phyloP scores from a whole-genome alignment of 2,888 invertebrate genomes.

The Polyommatus icarus region DNA sequence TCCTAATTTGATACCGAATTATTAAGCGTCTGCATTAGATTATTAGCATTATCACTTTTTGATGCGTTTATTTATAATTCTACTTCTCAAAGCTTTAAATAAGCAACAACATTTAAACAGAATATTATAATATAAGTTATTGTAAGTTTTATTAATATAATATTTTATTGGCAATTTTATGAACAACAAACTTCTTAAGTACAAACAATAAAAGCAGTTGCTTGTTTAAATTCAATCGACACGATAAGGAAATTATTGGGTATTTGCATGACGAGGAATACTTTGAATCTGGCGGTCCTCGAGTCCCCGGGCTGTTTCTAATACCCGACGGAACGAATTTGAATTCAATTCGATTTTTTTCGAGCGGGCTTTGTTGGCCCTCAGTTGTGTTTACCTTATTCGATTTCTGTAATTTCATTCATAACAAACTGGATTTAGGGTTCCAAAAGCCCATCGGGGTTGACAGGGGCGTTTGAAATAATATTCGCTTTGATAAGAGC shows the following conservation, averaged over 20 bases:
- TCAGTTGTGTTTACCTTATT: conserved; percentile 80
- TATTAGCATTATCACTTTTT: neutral
- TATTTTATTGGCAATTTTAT: neutral
- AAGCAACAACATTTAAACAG: too few relatives aligned
- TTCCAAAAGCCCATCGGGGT: conserved; percentile 76
- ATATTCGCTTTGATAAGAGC: conserved; percentile 80
- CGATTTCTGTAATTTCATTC: conserved; percentile 81
- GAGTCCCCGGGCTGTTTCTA: conserved; percentile 75
- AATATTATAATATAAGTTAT: too few relatives aligned
- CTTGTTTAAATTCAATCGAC: conserved; percentile 35
- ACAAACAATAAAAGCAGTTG: neutral
- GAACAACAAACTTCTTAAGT: neutral
- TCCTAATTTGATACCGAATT: conserved; percentile 31
- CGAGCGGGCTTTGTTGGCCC: conserved; percentile 78
- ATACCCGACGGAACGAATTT: conserved; percentile 80
- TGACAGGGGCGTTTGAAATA: conserved; percentile 80
- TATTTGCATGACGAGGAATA: conserved; percentile 14
- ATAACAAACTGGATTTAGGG: conserved; percentile 81
- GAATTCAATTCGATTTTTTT: conserved; percentile 81
- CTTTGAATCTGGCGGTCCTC: conserved; percentile 56
- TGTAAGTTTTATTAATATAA: too few relatives aligned
- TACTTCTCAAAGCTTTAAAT: too few relatives aligned
- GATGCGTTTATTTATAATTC: neutral
- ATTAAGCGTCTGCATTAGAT: neutral
- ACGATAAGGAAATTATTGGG: conserved; percentile 19